Evolutionary conservation across 1,140 invertebrate genomes (phyloP).

Genomic region (Mactra quadrangularis): DNA sequence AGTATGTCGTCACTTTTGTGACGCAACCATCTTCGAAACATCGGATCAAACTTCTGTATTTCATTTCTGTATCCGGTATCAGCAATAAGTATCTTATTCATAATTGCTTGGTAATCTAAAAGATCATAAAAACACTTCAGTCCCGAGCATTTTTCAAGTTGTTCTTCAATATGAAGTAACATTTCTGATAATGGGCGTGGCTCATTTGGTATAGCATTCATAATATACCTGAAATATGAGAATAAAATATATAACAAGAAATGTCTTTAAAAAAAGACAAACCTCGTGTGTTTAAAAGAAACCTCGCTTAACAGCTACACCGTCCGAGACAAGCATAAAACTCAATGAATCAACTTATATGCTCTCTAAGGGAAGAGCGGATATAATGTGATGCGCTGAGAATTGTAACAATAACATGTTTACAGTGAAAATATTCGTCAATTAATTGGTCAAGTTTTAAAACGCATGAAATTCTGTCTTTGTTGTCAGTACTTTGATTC

Average conservation of each 20-base stretch:
- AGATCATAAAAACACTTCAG: background rate
- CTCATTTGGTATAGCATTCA: background rate
- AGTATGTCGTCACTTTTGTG: constrained; percentile 9
- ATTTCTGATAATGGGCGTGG: constrained; percentile 3
- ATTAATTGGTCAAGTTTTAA: too few relatives aligned
- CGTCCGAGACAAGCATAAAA: background rate
- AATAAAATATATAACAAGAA: background rate
- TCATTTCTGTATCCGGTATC: background rate
- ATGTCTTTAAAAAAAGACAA: background rate
- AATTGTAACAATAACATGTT: background rate
- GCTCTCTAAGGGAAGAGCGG: background rate
- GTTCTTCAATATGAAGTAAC: background rate
- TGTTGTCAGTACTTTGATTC: too few relatives aligned
- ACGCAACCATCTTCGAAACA: background rate
- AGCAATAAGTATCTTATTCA: background rate
- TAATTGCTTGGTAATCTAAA: constrained; percentile 4
- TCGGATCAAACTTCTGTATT: background rate
- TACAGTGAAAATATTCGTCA: too few relatives aligned
- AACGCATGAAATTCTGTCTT: too few relatives aligned
- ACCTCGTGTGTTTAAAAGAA: background rate
- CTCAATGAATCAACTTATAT: too few relatives aligned
- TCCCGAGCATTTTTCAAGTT: background rate
- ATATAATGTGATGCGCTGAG: background rate
- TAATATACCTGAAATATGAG: constrained; percentile 23
- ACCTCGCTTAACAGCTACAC: background rate